Conservation (phyloP, 2,888 invertebrate genomes). For the Slavum lentiscoides region DNA sequence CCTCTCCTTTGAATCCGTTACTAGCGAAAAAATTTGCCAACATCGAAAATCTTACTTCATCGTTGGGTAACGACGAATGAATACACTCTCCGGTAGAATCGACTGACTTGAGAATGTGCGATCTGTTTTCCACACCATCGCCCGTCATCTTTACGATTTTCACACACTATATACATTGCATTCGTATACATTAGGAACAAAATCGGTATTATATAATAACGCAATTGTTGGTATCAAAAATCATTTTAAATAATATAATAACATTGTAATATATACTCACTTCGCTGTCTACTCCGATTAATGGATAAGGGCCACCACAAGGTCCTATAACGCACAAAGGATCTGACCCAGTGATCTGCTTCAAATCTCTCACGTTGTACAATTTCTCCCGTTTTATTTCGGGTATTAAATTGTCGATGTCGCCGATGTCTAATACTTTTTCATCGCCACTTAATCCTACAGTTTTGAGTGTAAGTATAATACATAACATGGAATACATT, state of each 20-base stretch:
- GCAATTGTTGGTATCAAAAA: neutral
- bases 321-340: slow-evolving; percentile 80
- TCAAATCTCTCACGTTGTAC: slow-evolving; percentile 69
- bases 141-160: slow-evolving; percentile 6
- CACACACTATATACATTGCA: neutral
- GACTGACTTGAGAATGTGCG: neutral
- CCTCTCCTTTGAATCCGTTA: slow-evolving; percentile 25
- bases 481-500: neutral
- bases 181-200: neutral
- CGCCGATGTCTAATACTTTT: slow-evolving; percentile 80
- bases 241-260: neutral
- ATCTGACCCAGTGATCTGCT: slow-evolving; percentile 62
- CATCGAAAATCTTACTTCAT: slow-evolving; percentile 9
- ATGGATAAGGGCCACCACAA: slow-evolving; percentile 87
- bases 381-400: slow-evolving; percentile 74
- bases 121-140: neutral
- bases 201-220: neutral
- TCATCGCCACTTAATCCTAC: slow-evolving; percentile 72
- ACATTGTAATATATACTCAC: slow-evolving; percentile 60
- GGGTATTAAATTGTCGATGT: slow-evolving; percentile 79
- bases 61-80: neutral
- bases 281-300: slow-evolving; percentile 83
- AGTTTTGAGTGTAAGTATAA: neutral
- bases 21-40: slow-evolving; percentile 16
- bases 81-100: neutral